A percentile compares a stretch with the other conserved stretches of the same genome.
phyloP scores from a whole-genome alignment of 2,113 vertebrate species.

The Bubo scandiacus region DNA sequence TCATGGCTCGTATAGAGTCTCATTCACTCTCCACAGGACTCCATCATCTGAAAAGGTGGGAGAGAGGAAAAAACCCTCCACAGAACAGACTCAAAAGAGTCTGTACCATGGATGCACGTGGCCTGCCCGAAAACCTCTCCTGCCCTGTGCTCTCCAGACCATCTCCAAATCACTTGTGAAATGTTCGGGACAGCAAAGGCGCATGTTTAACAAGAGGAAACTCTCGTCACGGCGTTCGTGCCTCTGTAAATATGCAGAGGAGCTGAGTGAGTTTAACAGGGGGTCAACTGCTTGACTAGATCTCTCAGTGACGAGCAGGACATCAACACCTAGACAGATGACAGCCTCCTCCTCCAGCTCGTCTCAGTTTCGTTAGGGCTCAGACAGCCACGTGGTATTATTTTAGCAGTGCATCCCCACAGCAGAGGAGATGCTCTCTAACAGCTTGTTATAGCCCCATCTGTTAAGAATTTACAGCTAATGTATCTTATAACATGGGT shows the following conservation, averaged over 20 bases:
- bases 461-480: conserved; percentile 25
- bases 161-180: neutral
- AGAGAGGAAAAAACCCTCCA: neutral
- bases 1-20: fast-evolving
- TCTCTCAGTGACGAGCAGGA: neutral
- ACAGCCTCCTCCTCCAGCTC: conserved; percentile 35
- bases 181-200: fast-evolving
- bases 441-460: conserved; percentile 48
- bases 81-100: too few species aligned
- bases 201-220: neutral
- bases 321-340: conserved; percentile 17
- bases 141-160: fast-evolving
- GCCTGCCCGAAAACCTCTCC: neutral
- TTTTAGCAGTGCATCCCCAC: neutral
- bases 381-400: neutral
- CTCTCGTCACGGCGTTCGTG: fast-evolving
- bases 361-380: neutral
- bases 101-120: fast-evolving
- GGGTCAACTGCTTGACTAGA: neutral
- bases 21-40: neutral
- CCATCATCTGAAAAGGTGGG: neutral
- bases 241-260: neutral
- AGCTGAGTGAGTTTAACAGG: neutral
- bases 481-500: neutral
- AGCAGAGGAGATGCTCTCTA: conserved; percentile 40